Base-by-base conservation (phyloP, 2,888 invertebrate species). In the Synergus laeviventris region DNA sequence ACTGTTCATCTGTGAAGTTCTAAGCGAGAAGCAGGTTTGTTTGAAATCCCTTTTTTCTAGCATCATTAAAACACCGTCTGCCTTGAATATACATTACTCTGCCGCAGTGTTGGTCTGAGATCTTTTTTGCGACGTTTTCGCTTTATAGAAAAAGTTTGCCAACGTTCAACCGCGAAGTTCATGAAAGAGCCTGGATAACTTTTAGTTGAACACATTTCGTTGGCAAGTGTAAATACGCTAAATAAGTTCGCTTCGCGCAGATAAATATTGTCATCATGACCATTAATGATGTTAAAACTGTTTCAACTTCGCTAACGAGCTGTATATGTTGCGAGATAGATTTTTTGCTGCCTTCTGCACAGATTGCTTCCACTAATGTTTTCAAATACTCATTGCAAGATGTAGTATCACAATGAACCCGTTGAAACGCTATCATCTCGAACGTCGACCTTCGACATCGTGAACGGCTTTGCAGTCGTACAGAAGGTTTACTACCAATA, bases 121-220 rank as follows among this genome's bases (percentile, higher is more conserved):
- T 11, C 16, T 24, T 24, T 60, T 60, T 60, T 60, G 21, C 60
- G 31, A 7, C 31, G 31, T 60, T 60, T 60, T 60, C 31, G 60
- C 60, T 60, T 60, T 60, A 60, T 60, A 60, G 31, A 60, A 60
- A 60, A 60, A 60, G 24, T 60, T 60, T 7, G 60, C 24, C 31
- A 21, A 59, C 21, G 56, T 31, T 31, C 31, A 60, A 31, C 21
- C 60, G 24, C 60, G 31, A 60, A 60, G 60, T 60, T 60, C 16
- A 14, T 31, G 60, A 60, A 60, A 60, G 60, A 60, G 16, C 14
- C 60, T 60, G 31, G 24, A 36, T 60, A 60, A 60, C 60, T 60
- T 60, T 31, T 31, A 24, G 31, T 12, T 24, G 21, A 60, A 31
- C 31, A 60, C 60, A 24, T 24, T 60, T 60, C 24, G 60, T 31